A percentile compares a stretch with the other conserved stretches of the same genome.
These are phyloP conservation scores for Papilio helenus DNA, from an alignment of 1,140 invertebrate species.

Conservation along the genomic window DNA sequence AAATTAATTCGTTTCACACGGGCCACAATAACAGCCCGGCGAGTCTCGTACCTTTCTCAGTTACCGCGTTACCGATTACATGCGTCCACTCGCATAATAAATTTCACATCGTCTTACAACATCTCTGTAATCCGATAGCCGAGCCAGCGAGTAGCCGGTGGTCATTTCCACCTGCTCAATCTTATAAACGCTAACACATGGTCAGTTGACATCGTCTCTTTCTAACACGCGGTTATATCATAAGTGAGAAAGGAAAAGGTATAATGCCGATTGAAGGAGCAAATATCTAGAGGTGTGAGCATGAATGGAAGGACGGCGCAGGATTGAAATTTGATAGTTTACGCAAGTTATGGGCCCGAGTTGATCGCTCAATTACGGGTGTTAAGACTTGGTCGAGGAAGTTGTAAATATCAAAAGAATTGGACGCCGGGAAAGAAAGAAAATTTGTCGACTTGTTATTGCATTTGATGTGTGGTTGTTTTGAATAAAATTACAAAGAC, in stretches of 20 bases:
- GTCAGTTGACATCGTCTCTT: slow-evolving; percentile 43
- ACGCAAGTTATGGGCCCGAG: slow-evolving; percentile 59
- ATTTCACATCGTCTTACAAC: slow-evolving; percentile 60
- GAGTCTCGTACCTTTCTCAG: slow-evolving; percentile 49
- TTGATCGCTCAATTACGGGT: slow-evolving; percentile 74
- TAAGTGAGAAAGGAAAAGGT: slow-evolving; percentile 42
- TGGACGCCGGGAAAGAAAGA: slow-evolving; percentile 45
- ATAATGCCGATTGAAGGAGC: slow-evolving; percentile 43
- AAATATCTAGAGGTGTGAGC: slow-evolving; percentile 42
- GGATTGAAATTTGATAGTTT: slow-evolving; percentile 71
- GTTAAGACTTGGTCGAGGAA: slow-evolving; percentile 67
- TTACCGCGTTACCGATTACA: slow-evolving; percentile 66
- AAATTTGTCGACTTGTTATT: slow-evolving; percentile 53
- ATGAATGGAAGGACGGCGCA: slow-evolving; percentile 47
- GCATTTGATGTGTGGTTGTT: not conserved
- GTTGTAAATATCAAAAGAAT: slow-evolving; percentile 63
- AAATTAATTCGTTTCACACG: slow-evolving; percentile 71
- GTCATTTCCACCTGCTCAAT: slow-evolving; percentile 64
- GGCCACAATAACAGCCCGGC: slow-evolving; percentile 50
- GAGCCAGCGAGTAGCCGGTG: slow-evolving; percentile 57
- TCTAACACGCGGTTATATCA: slow-evolving; percentile 10
- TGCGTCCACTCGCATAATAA: slow-evolving; percentile 53
- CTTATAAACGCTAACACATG: slow-evolving; percentile 44
- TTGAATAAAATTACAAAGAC: not conserved
- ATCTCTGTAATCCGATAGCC: slow-evolving; percentile 65